Percentiles rank a stretch among this genome's conserved stretches.
phyloP scores from a whole-genome alignment of 2,797 vertebrate genomes.

The Myiothlypis chrysogaster region DNA sequence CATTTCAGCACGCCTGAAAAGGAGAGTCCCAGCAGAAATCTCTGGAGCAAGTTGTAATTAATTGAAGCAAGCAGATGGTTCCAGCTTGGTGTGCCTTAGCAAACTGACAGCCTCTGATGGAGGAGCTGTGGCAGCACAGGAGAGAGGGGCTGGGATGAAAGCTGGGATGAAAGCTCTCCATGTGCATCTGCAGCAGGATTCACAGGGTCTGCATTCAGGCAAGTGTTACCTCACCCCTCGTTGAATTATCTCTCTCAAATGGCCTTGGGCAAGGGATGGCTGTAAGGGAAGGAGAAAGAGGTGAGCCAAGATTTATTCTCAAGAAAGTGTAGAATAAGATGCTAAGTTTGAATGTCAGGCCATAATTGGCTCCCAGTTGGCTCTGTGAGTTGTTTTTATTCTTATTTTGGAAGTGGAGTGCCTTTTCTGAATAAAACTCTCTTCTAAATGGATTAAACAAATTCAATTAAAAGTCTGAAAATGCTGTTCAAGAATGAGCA shows the following conservation, averaged over 20 bases:
- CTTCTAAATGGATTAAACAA: background rate
- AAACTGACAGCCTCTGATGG: slow-evolving; percentile 16
- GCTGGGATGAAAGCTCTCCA: background rate
- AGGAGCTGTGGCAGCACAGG: slow-evolving; percentile 33
- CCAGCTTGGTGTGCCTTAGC: background rate
- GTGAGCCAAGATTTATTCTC: background rate
- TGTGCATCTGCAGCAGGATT: background rate
- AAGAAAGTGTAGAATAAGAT: background rate
- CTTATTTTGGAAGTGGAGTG: background rate
- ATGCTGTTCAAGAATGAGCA: background rate
- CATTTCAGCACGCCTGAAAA: background rate
- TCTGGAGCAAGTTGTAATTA: slow-evolving; percentile 36
- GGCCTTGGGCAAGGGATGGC: background rate
- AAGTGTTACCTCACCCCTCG: background rate
- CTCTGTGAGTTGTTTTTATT: background rate
- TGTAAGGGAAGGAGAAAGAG: background rate
- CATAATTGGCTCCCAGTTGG: background rate
- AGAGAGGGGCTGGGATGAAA: background rate
- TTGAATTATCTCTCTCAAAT: background rate
- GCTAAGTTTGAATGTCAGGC: background rate
- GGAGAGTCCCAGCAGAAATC: slow-evolving; percentile 21
- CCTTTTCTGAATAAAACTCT: background rate
- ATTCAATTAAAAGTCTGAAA: background rate
- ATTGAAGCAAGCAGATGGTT: slow-evolving; percentile 45
- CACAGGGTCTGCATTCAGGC: background rate